phyloP scores from a whole-genome alignment of 2,888 invertebrate genomes.

The Ypsolopha sequella region DNA sequence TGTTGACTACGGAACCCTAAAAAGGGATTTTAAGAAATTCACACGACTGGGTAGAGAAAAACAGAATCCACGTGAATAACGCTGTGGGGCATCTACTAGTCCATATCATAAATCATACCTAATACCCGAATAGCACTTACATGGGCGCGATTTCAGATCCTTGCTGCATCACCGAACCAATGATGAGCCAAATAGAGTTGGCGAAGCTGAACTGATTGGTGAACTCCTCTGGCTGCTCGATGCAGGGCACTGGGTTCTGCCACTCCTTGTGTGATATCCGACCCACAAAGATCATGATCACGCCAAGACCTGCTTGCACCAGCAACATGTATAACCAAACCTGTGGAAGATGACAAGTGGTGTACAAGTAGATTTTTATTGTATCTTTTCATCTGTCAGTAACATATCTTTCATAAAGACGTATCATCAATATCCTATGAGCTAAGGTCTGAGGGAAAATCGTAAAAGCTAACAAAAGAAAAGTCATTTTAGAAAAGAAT shows the following conservation, averaged over 20 bases:
- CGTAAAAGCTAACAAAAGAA: not conserved
- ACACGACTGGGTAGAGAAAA: too few relatives aligned
- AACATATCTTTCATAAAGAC: too few relatives aligned
- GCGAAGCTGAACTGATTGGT: slow-evolving; percentile 88
- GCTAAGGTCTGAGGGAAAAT: too few relatives aligned
- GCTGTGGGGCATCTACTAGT: not conserved
- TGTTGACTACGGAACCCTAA: too few relatives aligned
- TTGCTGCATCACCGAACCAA: slow-evolving; percentile 89
- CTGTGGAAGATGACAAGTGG: slow-evolving; percentile 19
- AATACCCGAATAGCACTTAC: slow-evolving; percentile 43
- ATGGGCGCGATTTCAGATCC: slow-evolving; percentile 91
- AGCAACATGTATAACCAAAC: slow-evolving; percentile 90
- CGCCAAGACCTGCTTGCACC: slow-evolving; percentile 82
- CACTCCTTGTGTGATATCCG: slow-evolving; percentile 88
- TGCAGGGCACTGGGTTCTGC: slow-evolving; percentile 89
- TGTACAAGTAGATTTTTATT: not conserved
- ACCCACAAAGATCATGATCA: slow-evolving; percentile 85
- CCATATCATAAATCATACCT: too few relatives aligned
- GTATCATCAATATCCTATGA: too few relatives aligned
- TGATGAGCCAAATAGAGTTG: slow-evolving; percentile 91
- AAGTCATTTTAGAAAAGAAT: not conserved
- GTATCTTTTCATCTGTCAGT: too few relatives aligned
- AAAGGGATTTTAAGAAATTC: too few relatives aligned
- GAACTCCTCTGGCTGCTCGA: slow-evolving; percentile 83
- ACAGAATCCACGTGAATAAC: too few relatives aligned